phyloP scores from a whole-genome alignment of 2,113 vertebrate species.

The Ceratotherium simum region DNA sequence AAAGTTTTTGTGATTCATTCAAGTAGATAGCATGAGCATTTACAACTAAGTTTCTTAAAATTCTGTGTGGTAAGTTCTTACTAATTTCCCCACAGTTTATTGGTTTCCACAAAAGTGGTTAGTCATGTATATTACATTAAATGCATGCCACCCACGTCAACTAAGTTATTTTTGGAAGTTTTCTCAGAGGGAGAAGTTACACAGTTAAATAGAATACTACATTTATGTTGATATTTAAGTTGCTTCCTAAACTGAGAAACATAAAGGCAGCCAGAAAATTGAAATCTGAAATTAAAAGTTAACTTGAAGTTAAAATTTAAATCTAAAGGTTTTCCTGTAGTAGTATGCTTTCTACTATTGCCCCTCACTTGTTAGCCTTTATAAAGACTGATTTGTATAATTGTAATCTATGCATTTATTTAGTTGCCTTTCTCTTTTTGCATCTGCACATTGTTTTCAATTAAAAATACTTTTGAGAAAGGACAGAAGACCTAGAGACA shows the following conservation, averaged over 20 bases:
- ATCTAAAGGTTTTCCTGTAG: neutral
- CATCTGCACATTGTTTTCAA: neutral
- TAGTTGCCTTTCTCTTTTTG: neutral
- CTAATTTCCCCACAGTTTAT: neutral
- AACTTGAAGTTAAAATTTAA: neutral
- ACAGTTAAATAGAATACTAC: conserved; percentile 18
- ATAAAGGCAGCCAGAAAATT: neutral
- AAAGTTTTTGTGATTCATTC: neutral
- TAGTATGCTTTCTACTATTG: neutral
- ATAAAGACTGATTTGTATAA: neutral
- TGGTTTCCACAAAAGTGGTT: neutral
- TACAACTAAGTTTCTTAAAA: conserved; percentile 16
- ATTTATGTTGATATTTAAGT: neutral
- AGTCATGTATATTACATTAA: neutral
- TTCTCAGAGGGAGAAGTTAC: conserved; percentile 33
- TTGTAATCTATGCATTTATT: neutral
- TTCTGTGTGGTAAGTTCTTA: neutral
- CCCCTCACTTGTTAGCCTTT: neutral
- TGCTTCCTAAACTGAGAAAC: neutral
- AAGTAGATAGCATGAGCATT: neutral
- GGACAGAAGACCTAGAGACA: neutral
- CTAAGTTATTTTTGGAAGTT: conserved; percentile 33
- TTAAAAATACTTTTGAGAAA: conserved; percentile 7
- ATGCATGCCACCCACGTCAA: neutral
- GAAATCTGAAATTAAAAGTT: neutral